Evolutionary conservation across 2,113 vertebrate genomes (phyloP).

Genomic region (Cochlearius cochlearius): DNA sequence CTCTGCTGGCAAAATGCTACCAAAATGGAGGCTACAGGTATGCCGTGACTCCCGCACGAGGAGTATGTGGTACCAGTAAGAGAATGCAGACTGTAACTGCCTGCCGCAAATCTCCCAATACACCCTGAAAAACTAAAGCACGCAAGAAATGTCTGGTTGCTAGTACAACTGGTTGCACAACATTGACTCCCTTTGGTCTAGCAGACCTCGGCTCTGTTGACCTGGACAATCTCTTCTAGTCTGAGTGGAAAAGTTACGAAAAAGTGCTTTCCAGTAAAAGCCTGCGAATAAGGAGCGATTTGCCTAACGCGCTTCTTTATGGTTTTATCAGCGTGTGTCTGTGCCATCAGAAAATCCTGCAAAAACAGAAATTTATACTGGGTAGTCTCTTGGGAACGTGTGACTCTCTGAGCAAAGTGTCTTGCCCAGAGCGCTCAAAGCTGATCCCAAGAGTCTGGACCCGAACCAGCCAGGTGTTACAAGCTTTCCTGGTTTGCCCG

Average conservation of each 20-base stretch:
- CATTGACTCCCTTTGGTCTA: conserved; percentile 35
- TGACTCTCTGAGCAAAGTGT: neutral
- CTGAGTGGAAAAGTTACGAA: neutral
- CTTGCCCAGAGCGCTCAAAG: neutral
- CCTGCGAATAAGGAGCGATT: neutral
- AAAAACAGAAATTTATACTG: neutral
- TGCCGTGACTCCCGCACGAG: neutral
- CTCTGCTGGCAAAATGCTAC: neutral
- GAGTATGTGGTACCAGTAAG: neutral
- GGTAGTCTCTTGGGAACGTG: neutral
- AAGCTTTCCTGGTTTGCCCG: neutral
- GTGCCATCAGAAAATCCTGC: neutral
- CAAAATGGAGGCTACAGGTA: neutral
- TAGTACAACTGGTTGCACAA: conserved; percentile 52
- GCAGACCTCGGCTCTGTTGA: neutral
- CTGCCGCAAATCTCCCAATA: conserved; percentile 39
- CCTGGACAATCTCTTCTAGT: conserved; percentile 2
- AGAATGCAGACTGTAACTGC: conserved; percentile 12
- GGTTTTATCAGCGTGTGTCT: neutral
- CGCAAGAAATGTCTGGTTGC: conserved; percentile 46
- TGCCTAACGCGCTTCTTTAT: neutral
- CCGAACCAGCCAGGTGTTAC: neutral
- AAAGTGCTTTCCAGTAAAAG: neutral
- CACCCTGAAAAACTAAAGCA: conserved; percentile 48
- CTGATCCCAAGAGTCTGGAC: neutral